Conservation (phyloP, 2,888 invertebrate species). For the Brachynemurus nebulosus region DNA sequence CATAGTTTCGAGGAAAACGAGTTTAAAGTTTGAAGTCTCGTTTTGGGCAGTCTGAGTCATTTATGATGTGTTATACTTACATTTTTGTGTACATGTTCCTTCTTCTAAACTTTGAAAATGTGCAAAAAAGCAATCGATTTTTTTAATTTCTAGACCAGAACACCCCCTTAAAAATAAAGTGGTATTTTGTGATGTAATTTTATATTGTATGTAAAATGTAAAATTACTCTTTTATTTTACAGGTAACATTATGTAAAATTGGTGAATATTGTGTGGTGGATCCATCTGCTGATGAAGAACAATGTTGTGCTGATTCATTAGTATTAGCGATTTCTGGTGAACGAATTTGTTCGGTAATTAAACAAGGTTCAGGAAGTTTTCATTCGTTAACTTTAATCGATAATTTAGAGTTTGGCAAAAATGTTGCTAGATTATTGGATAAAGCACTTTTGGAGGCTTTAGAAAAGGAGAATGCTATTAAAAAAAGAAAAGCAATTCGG, state of each 20-base stretch:
- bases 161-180: too few species aligned
- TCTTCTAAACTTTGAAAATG: too few species aligned
- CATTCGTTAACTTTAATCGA: constrained; percentile 54
- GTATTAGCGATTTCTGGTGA: constrained; percentile 55
- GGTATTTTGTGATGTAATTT: too few species aligned
- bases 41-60: too few species aligned
- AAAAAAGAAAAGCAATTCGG: constrained; percentile 38
- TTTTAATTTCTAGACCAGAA: too few species aligned
- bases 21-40: too few species aligned
- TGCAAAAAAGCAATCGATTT: too few species aligned
- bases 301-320: constrained; percentile 67
- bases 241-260: constrained; percentile 68
- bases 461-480: constrained; percentile 40
- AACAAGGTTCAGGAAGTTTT: constrained; percentile 66
- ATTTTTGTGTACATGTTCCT: too few species aligned
- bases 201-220: too few species aligned
- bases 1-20: too few species aligned
- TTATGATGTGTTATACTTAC: too few species aligned
- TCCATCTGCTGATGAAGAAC: constrained; percentile 83
- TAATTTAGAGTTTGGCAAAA: constrained; percentile 56
- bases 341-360: constrained; percentile 41
- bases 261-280: constrained; percentile 82
- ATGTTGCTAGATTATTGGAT: constrained; percentile 56
- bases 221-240: constrained; percentile 20
- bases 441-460: constrained; percentile 49